phyloP scores from a whole-genome alignment of 2,888 invertebrate genomes.

The Dynastes tityus region DNA sequence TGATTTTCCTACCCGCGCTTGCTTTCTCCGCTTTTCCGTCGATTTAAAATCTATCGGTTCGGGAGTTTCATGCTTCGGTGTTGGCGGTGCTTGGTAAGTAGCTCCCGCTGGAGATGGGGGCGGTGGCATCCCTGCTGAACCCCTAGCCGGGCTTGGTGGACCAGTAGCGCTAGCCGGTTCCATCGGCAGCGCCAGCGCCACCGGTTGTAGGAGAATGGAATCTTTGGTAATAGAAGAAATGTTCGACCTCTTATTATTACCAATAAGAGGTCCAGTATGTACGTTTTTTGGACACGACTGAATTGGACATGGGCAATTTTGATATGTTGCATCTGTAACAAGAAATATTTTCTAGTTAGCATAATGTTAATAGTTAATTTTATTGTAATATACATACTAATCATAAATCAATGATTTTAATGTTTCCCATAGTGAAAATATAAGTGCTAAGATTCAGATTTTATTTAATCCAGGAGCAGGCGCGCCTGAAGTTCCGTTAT shows the following conservation, averaged over 20 bases:
- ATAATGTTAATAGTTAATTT: too few relatives aligned
- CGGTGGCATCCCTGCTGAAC: conserved; percentile 79
- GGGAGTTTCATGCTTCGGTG: conserved; percentile 61
- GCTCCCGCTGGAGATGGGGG: conserved; percentile 75
- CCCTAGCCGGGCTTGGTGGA: conserved; percentile 80
- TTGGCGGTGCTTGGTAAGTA: conserved; percentile 68
- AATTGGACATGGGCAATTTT: conserved; percentile 90
- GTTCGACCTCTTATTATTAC: conserved; percentile 86
- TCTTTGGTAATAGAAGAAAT: conserved; percentile 68
- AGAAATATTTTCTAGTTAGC: neutral
- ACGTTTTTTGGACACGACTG: conserved; percentile 98
- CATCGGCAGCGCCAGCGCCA: conserved; percentile 71
- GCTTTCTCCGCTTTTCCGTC: conserved; percentile 69
- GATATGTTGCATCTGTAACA: conserved; percentile 74
- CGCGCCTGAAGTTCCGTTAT: too few relatives aligned
- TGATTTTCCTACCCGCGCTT: conserved; percentile 76
- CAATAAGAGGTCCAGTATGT: conserved; percentile 98
- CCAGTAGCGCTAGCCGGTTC: conserved; percentile 73
- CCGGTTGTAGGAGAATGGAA: conserved; percentile 69
- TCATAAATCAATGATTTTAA: too few relatives aligned
- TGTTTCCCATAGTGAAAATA: too few relatives aligned
- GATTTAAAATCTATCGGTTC: conserved; percentile 60
- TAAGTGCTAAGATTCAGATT: too few relatives aligned
- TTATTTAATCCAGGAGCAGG: too few relatives aligned
- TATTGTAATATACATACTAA: too few relatives aligned